Percentiles rank a stretch among this genome's conserved stretches.
These are phyloP conservation scores for Tachystola acroxantha DNA, from an alignment of 2,888 invertebrate genomes.

Conservation along the genomic window DNA sequence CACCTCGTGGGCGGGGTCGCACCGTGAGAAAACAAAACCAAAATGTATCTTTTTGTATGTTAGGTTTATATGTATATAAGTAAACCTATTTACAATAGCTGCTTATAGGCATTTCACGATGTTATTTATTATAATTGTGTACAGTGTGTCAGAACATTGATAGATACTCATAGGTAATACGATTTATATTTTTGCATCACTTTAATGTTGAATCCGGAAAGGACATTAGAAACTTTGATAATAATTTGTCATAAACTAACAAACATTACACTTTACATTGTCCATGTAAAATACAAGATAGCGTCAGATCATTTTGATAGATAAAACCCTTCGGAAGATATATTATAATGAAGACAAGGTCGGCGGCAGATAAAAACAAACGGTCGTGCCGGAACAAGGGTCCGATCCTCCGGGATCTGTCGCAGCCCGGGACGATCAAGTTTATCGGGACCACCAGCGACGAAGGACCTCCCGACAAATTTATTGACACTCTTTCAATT, in stretches of 20 bases:
- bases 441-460: slow-evolving; percentile 72
- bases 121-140: too few relatives aligned
- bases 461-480: slow-evolving; percentile 62
- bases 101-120: too few relatives aligned
- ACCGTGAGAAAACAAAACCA: slow-evolving; percentile 67
- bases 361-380: slow-evolving; percentile 66
- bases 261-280: slow-evolving; percentile 12
- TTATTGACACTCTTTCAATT: slow-evolving; percentile 79
- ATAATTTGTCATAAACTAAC: too few relatives aligned
- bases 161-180: too few relatives aligned
- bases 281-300: slow-evolving; percentile 35
- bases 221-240: too few relatives aligned
- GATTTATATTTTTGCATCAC: too few relatives aligned
- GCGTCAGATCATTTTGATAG: slow-evolving; percentile 43
- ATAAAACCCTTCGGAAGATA: slow-evolving; percentile 54
- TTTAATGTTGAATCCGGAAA: too few relatives aligned
- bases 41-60: slow-evolving; percentile 21
- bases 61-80: too few relatives aligned
- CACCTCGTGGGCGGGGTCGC: slow-evolving; percentile 49
- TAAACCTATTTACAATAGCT: neutral
- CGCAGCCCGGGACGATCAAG: slow-evolving; percentile 41
- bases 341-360: slow-evolving; percentile 66
- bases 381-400: slow-evolving; percentile 54
- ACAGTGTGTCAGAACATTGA: too few relatives aligned
- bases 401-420: slow-evolving; percentile 54